phyloP scores from a whole-genome alignment of 2,888 invertebrate species.

The Drosophila mayaguana region DNA sequence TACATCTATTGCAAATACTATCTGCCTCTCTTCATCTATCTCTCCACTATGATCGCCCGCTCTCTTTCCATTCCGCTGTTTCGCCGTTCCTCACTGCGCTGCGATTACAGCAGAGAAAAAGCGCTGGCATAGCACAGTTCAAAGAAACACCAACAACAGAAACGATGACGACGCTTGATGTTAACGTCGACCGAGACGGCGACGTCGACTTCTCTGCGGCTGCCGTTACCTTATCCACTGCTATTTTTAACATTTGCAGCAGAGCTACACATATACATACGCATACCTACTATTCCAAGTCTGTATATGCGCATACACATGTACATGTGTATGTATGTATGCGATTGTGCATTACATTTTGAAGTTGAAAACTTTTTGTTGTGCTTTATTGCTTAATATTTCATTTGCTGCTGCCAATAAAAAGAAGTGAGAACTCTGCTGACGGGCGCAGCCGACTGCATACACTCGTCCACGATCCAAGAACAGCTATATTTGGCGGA shows the following conservation, averaged over 20 bases:
- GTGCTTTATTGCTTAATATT: constrained; percentile 67
- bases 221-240: constrained; percentile 46
- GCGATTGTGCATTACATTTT: constrained; percentile 38
- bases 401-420: constrained; percentile 50
- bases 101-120: constrained; percentile 32
- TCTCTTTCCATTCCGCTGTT: neutral
- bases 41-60: constrained; percentile 11
- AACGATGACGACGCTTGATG: constrained; percentile 32
- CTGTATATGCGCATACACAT: neutral
- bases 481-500: neutral
- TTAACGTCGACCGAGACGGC: neutral
- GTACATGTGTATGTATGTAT: neutral
- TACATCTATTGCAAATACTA: neutral
- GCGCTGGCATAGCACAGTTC: constrained; percentile 38
- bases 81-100: constrained; percentile 11
- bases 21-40: constrained; percentile 6
- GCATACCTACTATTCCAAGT: neutral
- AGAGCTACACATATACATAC: neutral
- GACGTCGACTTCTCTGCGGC: constrained; percentile 22
- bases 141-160: constrained; percentile 14
- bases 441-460: neutral
- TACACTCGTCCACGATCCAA: neutral
- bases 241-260: constrained; percentile 42
- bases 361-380: constrained; percentile 47
- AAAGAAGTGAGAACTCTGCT: constrained; percentile 2